A percentile compares a stretch with the other conserved stretches of the same genome.
Evolutionary conservation across 2,113 vertebrate genomes (phyloP).

Genomic region (Centropus bengalensis): DNA sequence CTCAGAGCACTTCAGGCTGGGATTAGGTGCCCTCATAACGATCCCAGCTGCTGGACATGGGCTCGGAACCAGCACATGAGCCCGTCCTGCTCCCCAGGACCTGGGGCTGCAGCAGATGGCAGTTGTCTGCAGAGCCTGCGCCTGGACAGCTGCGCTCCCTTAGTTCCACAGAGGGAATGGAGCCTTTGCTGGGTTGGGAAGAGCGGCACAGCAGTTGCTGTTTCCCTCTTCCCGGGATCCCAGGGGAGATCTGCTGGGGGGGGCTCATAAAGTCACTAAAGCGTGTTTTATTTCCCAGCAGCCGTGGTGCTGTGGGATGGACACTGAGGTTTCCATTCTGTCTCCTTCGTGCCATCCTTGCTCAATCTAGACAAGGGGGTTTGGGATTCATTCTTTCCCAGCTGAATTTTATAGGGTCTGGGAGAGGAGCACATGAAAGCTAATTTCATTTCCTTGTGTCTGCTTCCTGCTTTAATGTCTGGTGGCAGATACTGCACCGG

Average conservation of each 20-base stretch:
- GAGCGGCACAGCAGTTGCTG: neutral
- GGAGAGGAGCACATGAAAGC: conserved; percentile 6
- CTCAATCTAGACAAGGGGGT: conserved; percentile 4
- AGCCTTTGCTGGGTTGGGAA: neutral
- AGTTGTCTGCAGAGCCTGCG: neutral
- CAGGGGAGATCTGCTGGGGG: neutral
- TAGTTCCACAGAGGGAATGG: neutral
- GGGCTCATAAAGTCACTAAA: neutral
- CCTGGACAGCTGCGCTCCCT: neutral
- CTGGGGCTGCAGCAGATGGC: neutral
- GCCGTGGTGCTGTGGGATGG: neutral
- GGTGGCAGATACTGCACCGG: neutral
- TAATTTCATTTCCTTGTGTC: conserved; percentile 30
- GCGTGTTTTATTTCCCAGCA: neutral
- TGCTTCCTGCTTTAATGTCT: neutral
- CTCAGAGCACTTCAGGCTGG: neutral
- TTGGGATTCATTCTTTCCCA: neutral
- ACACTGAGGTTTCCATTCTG: neutral
- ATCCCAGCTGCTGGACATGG: neutral
- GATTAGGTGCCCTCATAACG: neutral
- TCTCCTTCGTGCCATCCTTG: neutral
- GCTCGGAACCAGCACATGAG: neutral
- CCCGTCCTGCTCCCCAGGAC: neutral
- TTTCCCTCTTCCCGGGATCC: neutral
- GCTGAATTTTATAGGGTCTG: neutral